Evolutionary conservation across 2,113 vertebrate species (phyloP), one percentile per base, ranked within the genome.

Genomic region (Lepus americanus): DNA sequence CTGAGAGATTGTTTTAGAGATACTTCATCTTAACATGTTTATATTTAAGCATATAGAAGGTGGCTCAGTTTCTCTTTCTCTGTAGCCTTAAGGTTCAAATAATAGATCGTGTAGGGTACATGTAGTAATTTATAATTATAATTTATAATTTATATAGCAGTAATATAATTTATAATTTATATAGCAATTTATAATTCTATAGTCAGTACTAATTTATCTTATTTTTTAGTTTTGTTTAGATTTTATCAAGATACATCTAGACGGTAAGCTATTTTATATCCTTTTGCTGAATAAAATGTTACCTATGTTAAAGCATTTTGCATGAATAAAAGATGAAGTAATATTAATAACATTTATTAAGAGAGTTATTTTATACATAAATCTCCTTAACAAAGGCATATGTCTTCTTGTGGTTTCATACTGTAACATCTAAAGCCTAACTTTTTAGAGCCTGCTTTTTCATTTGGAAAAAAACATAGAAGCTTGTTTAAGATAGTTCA

Each of bases 181-280:
- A 44, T 44, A 44, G 44, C 6, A 44, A 7, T 95, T 79, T 8
- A 0, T 33, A 69, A 74, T 6, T 88, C n/a, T 88, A 7, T 86
- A 19, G 77, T 73, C 53, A 67, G 20, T 90, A 94, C 80, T 97
- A 96, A 97, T 88, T 66, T 91, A 27, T 97, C 63, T 97, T 53
- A 74, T 96, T 96, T 97, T 95, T 94, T 98, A 99, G 99, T 99
- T 99, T 98, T 99, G 98, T 96, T 97, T 99, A 84, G 99, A 99
- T 73, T 98, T 98, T 97, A 99, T 99, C 97, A 99, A 99, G 98
- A 99, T 99, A 98, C 99, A 98, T 44, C 98, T 99, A 22, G 98
- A 99, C 98, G 99, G 99, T 99, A 98, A 98, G 98, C 95, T 87
- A 3, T 96, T 97, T 93, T 44, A 27, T 84, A n/a, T 92, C 67